Evolutionary conservation across 30 jellyfish, hydroid and myxozoan species (phyloP).

Genomic region (Hydra vulgaris): DNA sequence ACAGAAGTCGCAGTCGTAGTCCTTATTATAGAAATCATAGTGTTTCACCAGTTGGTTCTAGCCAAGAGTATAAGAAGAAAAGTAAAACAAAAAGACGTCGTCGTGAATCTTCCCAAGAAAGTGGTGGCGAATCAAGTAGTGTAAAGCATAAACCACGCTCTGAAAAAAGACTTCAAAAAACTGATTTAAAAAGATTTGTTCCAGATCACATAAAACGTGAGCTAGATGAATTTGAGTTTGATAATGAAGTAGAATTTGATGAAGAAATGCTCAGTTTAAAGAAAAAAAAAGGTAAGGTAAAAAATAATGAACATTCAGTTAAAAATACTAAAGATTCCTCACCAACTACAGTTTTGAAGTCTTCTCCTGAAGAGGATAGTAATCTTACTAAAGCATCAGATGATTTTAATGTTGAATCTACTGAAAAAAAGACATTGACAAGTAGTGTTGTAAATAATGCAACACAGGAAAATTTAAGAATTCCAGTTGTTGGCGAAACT

Average conservation of each 20-base stretch:
- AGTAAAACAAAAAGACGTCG: slow-evolving; percentile 39
- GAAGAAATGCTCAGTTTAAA: slow-evolving; percentile 21
- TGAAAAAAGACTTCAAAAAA: neutral
- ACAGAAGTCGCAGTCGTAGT: slow-evolving; percentile 24
- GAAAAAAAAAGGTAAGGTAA: neutral
- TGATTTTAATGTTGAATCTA: neutral
- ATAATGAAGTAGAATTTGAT: slow-evolving; percentile 29
- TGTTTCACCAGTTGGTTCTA: slow-evolving; percentile 26
- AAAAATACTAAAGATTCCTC: neutral
- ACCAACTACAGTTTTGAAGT: neutral
- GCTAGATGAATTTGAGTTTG: slow-evolving; percentile 33
- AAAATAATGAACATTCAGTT: neutral
- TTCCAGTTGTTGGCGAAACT: neutral
- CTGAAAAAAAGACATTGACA: neutral
- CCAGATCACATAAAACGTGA: slow-evolving; percentile 33
- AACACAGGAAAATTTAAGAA: neutral
- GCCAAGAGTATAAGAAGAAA: slow-evolving; percentile 36
- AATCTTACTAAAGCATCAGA: neutral
- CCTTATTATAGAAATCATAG: slow-evolving; percentile 7
- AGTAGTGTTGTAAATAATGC: neutral
- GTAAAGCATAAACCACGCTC: neutral
- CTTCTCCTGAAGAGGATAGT: slow-evolving; percentile 6
- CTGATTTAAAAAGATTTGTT: neutral
- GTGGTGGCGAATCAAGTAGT: slow-evolving; percentile 29
- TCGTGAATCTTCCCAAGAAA: slow-evolving; percentile 39